Base-by-base conservation (phyloP, 1,140 invertebrate species). In the Callitettix versicolor region DNA sequence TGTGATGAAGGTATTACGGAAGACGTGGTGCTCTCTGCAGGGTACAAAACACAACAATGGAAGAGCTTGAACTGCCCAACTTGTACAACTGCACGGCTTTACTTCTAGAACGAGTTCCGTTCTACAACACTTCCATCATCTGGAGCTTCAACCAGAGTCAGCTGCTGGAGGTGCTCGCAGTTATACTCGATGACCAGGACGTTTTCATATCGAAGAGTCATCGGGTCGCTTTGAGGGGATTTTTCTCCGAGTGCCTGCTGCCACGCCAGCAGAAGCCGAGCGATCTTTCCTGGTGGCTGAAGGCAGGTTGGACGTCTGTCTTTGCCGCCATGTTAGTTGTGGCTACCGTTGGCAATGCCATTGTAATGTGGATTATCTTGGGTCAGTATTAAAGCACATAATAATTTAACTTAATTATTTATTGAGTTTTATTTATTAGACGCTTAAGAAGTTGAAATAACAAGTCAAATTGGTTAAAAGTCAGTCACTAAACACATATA, bases 341-440 rank as follows among this genome's bases (percentile, higher is more conserved):
- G 6, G 86, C 88, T 1, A 82, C 85, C 33, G 78, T 81, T 5
- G 90, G 90, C 9, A 93, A 93, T 66, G 75, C 80, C 34, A 87
- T 91, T 52, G 88, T 92, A 26, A 87, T 91, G 60, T 92, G 88
- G 89, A 92, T 93, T 63, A 86, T 92, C 21, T 76, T 87, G 54
- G 84, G 84, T 86, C 71, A 78, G 76, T 70, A 18, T 20, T 21
- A 30, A n/a, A n/a, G n/a, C n/a, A n/a, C n/a, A n/a, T n/a, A n/a
- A n/a, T n/a, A n/a, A n/a, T n/a, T n/a, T n/a, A n/a, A n/a, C n/a
- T n/a, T n/a, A n/a, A n/a, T n/a, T n/a, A n/a, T n/a, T n/a, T n/a
- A n/a, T n/a, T n/a, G n/a, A n/a, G n/a, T n/a, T n/a, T n/a, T n/a
- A n/a, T n/a, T n/a, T n/a, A n/a, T n/a, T n/a, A n/a, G n/a, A n/a